These are phyloP conservation scores for Cecropterus lyciades DNA, from an alignment of 1,140 invertebrate genomes.

Conservation along the genomic window DNA sequence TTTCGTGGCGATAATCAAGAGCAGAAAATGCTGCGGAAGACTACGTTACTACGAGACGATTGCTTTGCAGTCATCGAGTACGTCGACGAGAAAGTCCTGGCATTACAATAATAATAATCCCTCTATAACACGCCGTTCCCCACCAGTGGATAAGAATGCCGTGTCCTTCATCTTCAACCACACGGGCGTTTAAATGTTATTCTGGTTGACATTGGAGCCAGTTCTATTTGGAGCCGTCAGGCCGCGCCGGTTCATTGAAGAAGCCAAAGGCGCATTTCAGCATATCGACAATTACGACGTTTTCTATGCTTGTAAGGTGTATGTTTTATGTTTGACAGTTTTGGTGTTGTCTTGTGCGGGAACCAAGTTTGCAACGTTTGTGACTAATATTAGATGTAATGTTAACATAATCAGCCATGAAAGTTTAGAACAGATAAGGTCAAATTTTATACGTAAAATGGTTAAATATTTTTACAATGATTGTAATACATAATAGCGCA, in stretches of 20 bases:
- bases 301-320: conserved; percentile 48
- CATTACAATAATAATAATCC: conserved; percentile 90
- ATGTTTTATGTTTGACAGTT: conserved; percentile 60
- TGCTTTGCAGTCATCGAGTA: conserved; percentile 92
- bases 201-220: conserved; percentile 23
- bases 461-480: conserved; percentile 68
- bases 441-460: conserved; percentile 75
- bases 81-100: conserved; percentile 92
- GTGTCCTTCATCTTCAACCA: conserved; percentile 90
- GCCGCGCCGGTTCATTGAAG: conserved; percentile 22
- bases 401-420: conserved; percentile 52
- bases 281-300: conserved; percentile 64
- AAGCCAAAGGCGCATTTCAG: conserved; percentile 43
- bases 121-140: conserved; percentile 86
- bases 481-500: conserved; percentile 42
- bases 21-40: conserved; percentile 92
- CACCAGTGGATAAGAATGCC: conserved; percentile 87
- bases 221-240: conserved; percentile 33
- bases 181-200: conserved; percentile 75
- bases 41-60: conserved; percentile 93
- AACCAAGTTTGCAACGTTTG: conserved; percentile 51
- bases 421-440: conserved; percentile 36
- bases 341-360: conserved; percentile 64
- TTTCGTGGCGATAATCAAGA: conserved; percentile 95
- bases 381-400: conserved; percentile 44